phyloP scores from a whole-genome alignment of 1,140 invertebrate species.

The Lordiphosa clarofinis region DNA sequence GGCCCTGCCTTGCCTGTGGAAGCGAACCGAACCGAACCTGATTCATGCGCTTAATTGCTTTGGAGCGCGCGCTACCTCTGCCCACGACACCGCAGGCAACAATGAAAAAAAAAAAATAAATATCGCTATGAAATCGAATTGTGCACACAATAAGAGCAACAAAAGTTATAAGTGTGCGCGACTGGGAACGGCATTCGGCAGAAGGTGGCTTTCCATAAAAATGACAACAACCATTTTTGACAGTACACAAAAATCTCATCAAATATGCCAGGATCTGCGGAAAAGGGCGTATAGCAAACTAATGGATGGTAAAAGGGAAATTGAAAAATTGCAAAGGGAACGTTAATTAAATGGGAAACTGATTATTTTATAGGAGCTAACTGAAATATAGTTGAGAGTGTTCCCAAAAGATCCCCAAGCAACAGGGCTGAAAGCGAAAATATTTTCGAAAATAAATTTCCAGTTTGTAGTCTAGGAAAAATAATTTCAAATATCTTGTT shows the following conservation, averaged over 20 bases:
- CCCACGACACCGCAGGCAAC: slow-evolving; percentile 3
- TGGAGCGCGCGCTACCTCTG: slow-evolving; percentile 60
- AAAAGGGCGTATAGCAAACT: slow-evolving; percentile 24
- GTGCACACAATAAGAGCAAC: slow-evolving; percentile 63
- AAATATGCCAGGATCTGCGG: slow-evolving; percentile 39
- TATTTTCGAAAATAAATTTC: too few species aligned
- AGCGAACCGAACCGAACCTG: slow-evolving; percentile 71
- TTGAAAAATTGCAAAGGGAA: slow-evolving; percentile 9
- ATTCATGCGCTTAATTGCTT: slow-evolving; percentile 78
- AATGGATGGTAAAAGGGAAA: slow-evolving; percentile 38
- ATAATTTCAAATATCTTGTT: too few species aligned
- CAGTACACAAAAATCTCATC: slow-evolving; percentile 31
- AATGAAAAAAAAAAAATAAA: slow-evolving; percentile 33
- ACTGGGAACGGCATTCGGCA: slow-evolving; percentile 24
- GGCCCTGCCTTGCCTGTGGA: slow-evolving; percentile 54
- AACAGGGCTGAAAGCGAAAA: too few species aligned
- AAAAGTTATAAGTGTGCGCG: slow-evolving; percentile 49
- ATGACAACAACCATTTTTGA: slow-evolving; percentile 63
- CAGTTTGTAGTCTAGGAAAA: too few species aligned
- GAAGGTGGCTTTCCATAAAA: slow-evolving; percentile 55
- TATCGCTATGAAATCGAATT: slow-evolving; percentile 65
- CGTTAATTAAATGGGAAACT: too few species aligned
- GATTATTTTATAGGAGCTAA: too few species aligned
- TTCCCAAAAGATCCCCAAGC: too few species aligned
- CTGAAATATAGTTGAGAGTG: too few species aligned